Conservation (phyloP, 2,888 invertebrate genomes). For the Drosophila melanosoma region DNA sequence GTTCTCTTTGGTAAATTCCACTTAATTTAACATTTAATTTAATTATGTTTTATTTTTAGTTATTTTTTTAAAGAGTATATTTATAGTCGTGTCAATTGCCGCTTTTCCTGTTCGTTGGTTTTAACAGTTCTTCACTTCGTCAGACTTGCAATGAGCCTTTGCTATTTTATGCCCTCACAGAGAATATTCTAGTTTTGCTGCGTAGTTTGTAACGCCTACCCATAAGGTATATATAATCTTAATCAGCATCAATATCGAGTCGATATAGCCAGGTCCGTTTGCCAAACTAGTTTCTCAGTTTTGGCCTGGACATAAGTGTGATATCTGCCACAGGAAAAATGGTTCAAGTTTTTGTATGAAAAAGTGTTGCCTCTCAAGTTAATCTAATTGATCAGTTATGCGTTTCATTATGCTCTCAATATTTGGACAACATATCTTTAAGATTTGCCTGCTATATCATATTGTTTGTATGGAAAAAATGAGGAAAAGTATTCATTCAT, state of each 20-base stretch:
- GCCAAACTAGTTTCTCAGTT: too few relatives aligned
- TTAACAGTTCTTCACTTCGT: background rate
- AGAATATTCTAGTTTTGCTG: background rate
- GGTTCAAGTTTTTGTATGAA: background rate
- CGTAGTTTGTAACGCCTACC: background rate
- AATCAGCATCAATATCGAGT: background rate
- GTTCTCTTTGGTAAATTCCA: background rate
- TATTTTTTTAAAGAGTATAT: conserved; percentile 1
- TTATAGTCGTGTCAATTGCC: background rate
- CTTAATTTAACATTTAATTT: background rate
- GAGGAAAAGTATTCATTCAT: background rate
- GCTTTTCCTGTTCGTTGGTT: background rate
- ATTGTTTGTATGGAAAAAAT: background rate
- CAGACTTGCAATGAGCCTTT: background rate
- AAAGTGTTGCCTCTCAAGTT: background rate
- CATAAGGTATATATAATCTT: background rate
- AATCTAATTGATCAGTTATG: background rate
- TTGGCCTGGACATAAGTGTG: background rate
- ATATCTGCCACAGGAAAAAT: background rate
- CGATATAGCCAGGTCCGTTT: background rate
- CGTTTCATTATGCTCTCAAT: background rate
- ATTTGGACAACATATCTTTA: background rate
- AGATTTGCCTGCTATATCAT: background rate
- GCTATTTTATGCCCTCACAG: background rate
- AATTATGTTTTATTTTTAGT: background rate